phyloP scores from a whole-genome alignment of 1,140 invertebrate species.

The Brachionus plicatilis region DNA sequence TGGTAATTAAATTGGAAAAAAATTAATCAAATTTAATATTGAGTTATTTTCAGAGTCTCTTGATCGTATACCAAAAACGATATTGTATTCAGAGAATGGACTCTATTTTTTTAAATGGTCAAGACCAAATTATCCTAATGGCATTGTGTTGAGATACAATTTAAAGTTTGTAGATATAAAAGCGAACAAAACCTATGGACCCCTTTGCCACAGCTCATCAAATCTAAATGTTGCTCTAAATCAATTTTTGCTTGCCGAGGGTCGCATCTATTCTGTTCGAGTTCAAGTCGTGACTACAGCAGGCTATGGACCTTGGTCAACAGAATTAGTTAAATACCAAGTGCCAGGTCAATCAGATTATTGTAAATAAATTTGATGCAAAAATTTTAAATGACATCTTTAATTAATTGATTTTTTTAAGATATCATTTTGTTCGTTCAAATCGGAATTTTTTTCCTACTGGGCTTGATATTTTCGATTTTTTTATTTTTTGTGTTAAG shows the following conservation, averaged over 20 bases:
- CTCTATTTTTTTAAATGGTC: slow-evolving; percentile 5
- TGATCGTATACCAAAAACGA: background rate
- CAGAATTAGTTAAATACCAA: background rate
- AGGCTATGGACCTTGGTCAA: background rate
- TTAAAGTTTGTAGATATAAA: slow-evolving; percentile 15
- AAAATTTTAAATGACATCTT: background rate
- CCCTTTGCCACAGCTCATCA: background rate
- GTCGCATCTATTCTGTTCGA: background rate
- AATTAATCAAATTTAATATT: too few relatives aligned
- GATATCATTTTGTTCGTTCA: background rate
- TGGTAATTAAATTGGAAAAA: background rate
- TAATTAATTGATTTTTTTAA: background rate
- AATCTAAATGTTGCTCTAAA: background rate
- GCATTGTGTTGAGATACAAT: slow-evolving; percentile 8
- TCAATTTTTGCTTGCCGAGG: slow-evolving; percentile 15
- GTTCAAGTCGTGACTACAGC: background rate
- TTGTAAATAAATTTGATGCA: background rate
- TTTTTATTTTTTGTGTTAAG: background rate
- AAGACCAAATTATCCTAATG: background rate
- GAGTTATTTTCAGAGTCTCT: background rate
- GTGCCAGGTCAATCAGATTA: background rate
- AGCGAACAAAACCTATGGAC: slow-evolving; percentile 8
- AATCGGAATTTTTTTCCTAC: background rate
- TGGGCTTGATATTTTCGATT: background rate
- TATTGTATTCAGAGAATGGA: background rate